These are phyloP conservation scores for Lasioglossum pauxillum DNA, from an alignment of 2,888 invertebrate species.

Conservation along the genomic window DNA sequence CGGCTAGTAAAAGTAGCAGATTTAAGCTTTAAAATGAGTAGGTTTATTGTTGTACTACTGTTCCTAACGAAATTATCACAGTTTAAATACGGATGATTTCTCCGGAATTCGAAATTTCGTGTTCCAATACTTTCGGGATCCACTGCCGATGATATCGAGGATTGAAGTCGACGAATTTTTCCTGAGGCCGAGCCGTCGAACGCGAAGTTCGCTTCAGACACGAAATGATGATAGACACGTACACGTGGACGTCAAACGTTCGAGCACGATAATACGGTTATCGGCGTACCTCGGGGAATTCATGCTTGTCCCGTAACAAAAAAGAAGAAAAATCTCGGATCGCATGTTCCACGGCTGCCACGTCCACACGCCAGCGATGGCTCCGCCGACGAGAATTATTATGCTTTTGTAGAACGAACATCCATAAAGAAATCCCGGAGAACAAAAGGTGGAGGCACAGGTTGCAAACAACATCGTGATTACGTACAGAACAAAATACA, in stretches of 20 bases:
- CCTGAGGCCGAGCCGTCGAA: conserved; percentile 36
- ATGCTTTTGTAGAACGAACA: conserved; percentile 20
- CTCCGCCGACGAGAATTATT: conserved; percentile 27
- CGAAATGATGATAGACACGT: conserved; percentile 55
- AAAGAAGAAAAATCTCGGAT: conserved; percentile 44
- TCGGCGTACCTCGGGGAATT: conserved; percentile 56
- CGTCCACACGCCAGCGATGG: conserved; percentile 26
- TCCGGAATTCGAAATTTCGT: too few species aligned
- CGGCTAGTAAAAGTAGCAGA: too few species aligned
- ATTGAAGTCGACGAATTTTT: conserved; percentile 25
- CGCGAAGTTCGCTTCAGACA: conserved; percentile 48
- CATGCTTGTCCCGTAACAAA: conserved; percentile 55
- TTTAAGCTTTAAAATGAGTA: too few species aligned
- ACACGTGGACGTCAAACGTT: conserved; percentile 60
- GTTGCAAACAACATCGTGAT: background rate
- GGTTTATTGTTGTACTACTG: too few species aligned
- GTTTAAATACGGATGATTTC: too few species aligned
- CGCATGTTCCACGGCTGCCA: conserved; percentile 38
- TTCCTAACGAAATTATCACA: too few species aligned
- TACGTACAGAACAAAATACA: background rate
- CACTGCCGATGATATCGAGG: background rate
- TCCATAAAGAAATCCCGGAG: background rate
- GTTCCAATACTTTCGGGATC: too few species aligned
- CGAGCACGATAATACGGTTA: conserved; percentile 56
- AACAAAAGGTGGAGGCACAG: background rate